phyloP scores from a whole-genome alignment of 2,888 invertebrate species.

The Melanchra persicariae region DNA sequence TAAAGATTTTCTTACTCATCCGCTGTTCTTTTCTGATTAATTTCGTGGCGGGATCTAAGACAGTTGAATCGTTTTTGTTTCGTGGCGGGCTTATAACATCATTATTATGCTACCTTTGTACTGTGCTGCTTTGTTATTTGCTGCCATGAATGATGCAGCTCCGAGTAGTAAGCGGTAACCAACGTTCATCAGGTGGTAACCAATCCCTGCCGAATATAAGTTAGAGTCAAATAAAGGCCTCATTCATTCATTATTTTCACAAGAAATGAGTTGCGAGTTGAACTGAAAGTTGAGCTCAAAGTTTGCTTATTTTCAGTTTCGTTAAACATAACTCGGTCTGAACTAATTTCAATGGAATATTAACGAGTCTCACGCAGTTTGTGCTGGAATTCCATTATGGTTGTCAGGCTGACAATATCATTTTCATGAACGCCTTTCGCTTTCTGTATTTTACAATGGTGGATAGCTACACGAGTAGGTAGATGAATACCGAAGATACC shows the following conservation, averaged over 20 bases:
- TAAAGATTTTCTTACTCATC: too few species aligned
- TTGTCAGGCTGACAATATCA: neutral
- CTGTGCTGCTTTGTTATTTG: neutral
- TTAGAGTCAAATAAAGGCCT: neutral
- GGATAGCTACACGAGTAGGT: neutral
- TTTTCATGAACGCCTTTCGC: neutral
- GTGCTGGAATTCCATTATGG: neutral
- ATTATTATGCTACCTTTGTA: neutral
- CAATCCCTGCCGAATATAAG: neutral
- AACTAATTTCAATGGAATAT: neutral
- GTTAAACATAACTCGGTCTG: neutral
- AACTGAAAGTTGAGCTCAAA: constrained; percentile 1
- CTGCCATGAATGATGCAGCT: neutral
- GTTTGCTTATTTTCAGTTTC: constrained; percentile 15
- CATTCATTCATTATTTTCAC: neutral
- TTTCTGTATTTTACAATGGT: too few species aligned
- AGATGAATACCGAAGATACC: neutral
- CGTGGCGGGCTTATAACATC: neutral
- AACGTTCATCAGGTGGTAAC: neutral
- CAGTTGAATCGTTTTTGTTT: too few species aligned
- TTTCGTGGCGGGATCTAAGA: too few species aligned
- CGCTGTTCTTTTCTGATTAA: too few species aligned
- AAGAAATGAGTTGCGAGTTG: neutral
- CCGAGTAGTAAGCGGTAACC: too few species aligned
- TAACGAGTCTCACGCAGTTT: neutral